Conservation (phyloP, 2,113 vertebrate genomes). For the Pedionomus torquatus region DNA sequence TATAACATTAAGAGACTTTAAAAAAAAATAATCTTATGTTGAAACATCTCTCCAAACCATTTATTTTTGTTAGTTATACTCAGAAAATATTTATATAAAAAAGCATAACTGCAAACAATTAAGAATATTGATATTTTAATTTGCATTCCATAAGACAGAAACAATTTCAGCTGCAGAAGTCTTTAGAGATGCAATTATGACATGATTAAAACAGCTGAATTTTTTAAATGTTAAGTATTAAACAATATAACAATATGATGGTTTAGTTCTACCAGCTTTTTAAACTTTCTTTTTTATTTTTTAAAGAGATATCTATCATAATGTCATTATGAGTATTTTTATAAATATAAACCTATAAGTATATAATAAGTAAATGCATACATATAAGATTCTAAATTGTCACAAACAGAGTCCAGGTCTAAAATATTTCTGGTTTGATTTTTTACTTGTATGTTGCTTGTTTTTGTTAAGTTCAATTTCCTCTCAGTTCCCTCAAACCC, state of each 20-base stretch:
- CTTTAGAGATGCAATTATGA: not conserved
- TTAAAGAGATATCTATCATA: not conserved
- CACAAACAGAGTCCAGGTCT: not conserved
- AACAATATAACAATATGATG: not conserved
- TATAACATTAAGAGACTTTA: not conserved
- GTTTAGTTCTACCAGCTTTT: not conserved
- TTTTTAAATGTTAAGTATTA: not conserved
- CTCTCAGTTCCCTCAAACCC: not conserved
- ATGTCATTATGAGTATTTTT: not conserved
- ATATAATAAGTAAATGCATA: not conserved
- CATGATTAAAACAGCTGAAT: not conserved
- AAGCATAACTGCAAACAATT: not conserved
- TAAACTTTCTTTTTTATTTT: not conserved
- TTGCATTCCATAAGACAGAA: not conserved
- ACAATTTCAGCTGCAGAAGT: not conserved
- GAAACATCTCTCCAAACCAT: not conserved
- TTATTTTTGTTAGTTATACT: not conserved
- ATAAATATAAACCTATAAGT: not conserved
- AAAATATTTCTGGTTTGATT: not conserved
- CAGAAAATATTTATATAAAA: not conserved
- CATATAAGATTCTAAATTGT: not conserved
- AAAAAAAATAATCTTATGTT: not conserved
- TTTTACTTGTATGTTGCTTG: not conserved
- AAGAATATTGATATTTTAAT: not conserved
- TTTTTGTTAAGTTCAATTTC: not conserved